Evolutionary conservation across 1,140 invertebrate species (phyloP).

Genomic region (Aricia agestis): DNA sequence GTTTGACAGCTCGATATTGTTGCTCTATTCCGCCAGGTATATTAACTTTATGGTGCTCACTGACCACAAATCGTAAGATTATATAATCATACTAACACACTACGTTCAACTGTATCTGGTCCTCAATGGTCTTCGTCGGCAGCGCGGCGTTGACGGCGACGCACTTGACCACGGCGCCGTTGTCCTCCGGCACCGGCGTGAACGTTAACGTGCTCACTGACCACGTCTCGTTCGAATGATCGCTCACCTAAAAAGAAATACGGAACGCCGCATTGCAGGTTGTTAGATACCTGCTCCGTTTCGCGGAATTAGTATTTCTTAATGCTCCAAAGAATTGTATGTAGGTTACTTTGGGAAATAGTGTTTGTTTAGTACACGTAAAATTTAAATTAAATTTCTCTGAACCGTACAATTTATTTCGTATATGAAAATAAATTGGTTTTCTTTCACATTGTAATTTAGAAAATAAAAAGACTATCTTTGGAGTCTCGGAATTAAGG

Average conservation of each 20-base stretch:
- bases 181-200: slow-evolving; percentile 86
- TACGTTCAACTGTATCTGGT: slow-evolving; percentile 87
- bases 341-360: neutral
- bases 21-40: no score
- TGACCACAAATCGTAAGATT: neutral
- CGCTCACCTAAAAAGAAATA: slow-evolving; percentile 73
- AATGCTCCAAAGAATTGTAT: neutral
- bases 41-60: no score
- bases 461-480: no score
- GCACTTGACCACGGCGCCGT: slow-evolving; percentile 87
- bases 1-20: no score
- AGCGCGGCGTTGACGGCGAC: slow-evolving; percentile 87
- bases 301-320: neutral
- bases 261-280: slow-evolving; percentile 6
- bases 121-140: slow-evolving; percentile 83
- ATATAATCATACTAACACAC: slow-evolving; percentile 84
- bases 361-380: no score
- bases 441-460: no score
- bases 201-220: slow-evolving; percentile 88
- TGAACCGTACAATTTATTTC: no score
- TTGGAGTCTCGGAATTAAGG: no score
- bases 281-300: neutral
- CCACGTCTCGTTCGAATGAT: slow-evolving; percentile 80
- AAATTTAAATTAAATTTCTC: neutral
- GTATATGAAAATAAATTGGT: no score